phyloP scores from a whole-genome alignment of 2,888 invertebrate species.

The Stegophylla sp. region DNA sequence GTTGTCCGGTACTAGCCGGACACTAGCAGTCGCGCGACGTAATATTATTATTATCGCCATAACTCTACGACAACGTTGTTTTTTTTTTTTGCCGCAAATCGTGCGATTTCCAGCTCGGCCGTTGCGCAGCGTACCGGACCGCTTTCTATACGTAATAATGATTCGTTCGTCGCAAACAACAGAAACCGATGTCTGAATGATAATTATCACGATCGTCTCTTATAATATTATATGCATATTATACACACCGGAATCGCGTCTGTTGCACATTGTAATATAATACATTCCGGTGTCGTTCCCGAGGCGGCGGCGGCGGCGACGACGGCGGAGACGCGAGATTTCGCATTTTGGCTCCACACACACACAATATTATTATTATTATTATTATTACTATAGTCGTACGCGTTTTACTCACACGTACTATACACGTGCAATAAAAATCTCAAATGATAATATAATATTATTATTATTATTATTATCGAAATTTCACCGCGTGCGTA shows the following conservation, averaged over 20 bases:
- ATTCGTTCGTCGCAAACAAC: background rate
- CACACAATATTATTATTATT: too few relatives aligned
- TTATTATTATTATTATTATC: background rate
- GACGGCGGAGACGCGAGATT: too few relatives aligned
- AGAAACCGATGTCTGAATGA: constrained; percentile 23
- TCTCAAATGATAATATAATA: background rate
- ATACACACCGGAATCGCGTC: constrained; percentile 4
- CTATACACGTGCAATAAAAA: background rate
- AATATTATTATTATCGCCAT: too few relatives aligned
- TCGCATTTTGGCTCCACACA: too few relatives aligned
- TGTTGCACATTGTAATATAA: constrained; percentile 1
- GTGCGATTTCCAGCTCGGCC: background rate
- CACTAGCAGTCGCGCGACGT: too few relatives aligned
- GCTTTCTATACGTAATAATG: constrained; percentile 28
- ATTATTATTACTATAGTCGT: background rate
- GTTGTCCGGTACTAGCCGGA: too few relatives aligned
- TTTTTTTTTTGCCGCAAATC: background rate
- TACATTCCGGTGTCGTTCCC: background rate
- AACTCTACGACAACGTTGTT: too few relatives aligned
- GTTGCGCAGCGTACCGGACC: background rate
- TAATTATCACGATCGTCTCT: constrained; percentile 6
- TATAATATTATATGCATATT: background rate
- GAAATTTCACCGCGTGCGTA: constrained; percentile 11
- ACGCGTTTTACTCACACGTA: too few relatives aligned
- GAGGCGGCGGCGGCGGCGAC: too few relatives aligned